Base-by-base conservation (phyloP, 1,140 invertebrate genomes). In the Condylostylus longicornis region DNA sequence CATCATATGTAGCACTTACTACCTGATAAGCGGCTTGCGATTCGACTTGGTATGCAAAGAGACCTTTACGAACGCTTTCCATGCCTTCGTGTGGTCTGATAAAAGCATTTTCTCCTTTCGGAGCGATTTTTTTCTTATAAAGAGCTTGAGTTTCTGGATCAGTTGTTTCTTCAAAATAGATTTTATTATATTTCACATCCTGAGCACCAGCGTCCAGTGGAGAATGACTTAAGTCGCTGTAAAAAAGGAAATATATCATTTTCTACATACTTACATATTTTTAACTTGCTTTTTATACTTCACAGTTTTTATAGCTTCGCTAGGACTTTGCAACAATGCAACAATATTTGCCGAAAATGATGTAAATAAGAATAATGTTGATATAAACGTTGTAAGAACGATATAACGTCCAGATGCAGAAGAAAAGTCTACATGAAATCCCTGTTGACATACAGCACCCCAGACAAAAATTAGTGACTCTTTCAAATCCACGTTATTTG, bases 381-480 rank as follows among this genome's bases (percentile, higher is more conserved):
- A 47, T 9, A 71, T 51, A 40, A 72, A 65, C 10, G 67, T 58
- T 20, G 64, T 63, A 20, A 73, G 63, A 36, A 71, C 60, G 6
- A 68, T 61, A 23, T 72, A 47, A 1, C 70, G 54, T 1, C 61
- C 61, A 3, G 69, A 68, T 15, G 58, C 40, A 42, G 64, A 52
- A 8, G 48, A 38, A 3, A 70, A 62, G 2, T 57, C 51, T 10
- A 65, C 46, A 42, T 67, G 53, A 25, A 65, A 69, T 15, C 69
- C 73, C 63, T 77, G 75, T 45, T 76, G 74, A 44, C 73, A 77
- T 37, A 72, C 53, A 5, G 70, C 66, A 2, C 69, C 70, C 41
- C 69, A 57, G 8, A 65, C 62, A 31, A 71, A 64, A 5, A 61
- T 64, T n/a, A 63, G 40, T 8, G 56, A 53, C 33, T 69, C 67